Evolutionary conservation across 2,113 vertebrate species (phyloP), one percentile per base, ranked within the genome.

Genomic region (Geococcyx californianus): DNA sequence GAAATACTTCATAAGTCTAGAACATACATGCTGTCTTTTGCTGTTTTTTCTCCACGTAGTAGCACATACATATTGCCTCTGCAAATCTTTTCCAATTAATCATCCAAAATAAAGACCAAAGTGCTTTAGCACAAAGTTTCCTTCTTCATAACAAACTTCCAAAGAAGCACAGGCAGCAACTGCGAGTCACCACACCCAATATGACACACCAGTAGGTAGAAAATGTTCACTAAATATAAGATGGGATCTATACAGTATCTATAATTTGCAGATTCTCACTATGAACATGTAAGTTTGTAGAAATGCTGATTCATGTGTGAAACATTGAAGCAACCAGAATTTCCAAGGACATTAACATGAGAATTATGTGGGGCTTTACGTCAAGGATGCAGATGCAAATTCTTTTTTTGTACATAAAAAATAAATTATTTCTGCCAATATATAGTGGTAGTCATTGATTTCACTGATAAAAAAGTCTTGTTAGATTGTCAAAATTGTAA

Each of bases 101-200:
- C 16, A 29, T 93, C 93, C 94, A 97, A 96, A 93, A 84, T 49
- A 95, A 94, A 91, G 84, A 83, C 49, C 33, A 38, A n/a, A 93
- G 44, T 56, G 47, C 49, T 94, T 94, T 64, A 81, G 82, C 52
- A 86, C 72, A 56, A 84, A 91, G 38, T 93, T 95, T 84, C 85
- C 44, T 92, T 93, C 55, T 90, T 91, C 87, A 64, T 0, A 85
- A 62, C 47, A 76, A 87, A 54, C 62, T 73, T 95, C 63, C 45
- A 73, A 87, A 94, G 55, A 58, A 44, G 21, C 60, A 78, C 16
- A 89, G 70, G 73, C 21, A 93, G 87, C 21, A 67, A 40, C 17
- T 78, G 38, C 77, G 68, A 84, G 15, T 80, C 92, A 90, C 29
- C 60, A 59, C n/a, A 59, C 24, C 60, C 69, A 33, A 47, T 47